Evolutionary conservation across 2,797 vertebrate genomes (phyloP), one percentile per base, ranked within the genome.

Genomic region (Lophius americanus): DNA sequence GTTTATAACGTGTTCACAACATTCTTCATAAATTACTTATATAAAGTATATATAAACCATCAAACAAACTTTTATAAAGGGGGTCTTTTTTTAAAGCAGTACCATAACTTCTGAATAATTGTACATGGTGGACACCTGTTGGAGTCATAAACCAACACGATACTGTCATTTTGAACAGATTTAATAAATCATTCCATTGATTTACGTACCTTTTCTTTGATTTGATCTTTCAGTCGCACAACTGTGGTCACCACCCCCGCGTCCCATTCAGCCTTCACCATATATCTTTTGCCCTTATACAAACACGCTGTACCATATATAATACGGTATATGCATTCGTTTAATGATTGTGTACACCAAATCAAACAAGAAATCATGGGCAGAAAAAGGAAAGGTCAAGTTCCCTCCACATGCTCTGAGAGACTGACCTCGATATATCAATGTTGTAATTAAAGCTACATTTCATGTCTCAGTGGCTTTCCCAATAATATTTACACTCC

Each of bases 361-460:
- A 87, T 82, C 84, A 82, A 85, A 89, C 85, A 85, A 64, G 48
- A 81, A 86, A 84, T 82, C 76, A 78, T 51, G 70, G 62, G 67
- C 68, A 79, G 67, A 84, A 84, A 78, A 82, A 74, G 70, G 78
- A 86, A 86, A 76, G 83, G 84, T 89, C 86, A 83, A 72, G 74
- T 85, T 88, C 74, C 59, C 43, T 76, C 74, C 85, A 82, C 79
- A 85, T 87, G 79, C 76, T 5, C 70, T 62, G 61, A 76, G 67
- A 70, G 71, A 69, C 70, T 85, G 87, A 91, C 89, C 86, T 78
- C 84, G 68, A 88, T 89, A 85, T 88, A 89, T 89, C 93, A 90
- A 48, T 87, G 85, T 87, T 91, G 86, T 91, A 89, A 92, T 91
- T 92, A 92, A 92, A 93, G 89, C 84, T 91, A 85, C 89, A 92